Percentiles rank a stretch among this genome's conserved stretches.
phyloP scores from a whole-genome alignment of 2,888 invertebrate species.

The Troides aeacus region DNA sequence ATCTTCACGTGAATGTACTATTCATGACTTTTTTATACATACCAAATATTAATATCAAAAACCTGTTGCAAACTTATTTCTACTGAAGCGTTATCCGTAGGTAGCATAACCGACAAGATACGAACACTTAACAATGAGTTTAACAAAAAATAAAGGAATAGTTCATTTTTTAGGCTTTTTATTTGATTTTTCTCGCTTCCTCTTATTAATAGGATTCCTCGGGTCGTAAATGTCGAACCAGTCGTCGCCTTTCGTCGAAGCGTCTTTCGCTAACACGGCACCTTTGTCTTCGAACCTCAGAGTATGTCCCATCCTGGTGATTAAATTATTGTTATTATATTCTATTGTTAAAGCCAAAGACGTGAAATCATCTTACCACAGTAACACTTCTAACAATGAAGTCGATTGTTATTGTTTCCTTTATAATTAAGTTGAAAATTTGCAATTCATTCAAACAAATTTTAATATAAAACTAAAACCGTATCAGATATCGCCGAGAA shows the following conservation, averaged over 20 bases:
- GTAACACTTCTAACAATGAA: constrained; percentile 4
- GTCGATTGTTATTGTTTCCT: constrained; percentile 4
- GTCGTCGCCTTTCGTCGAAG: constrained; percentile 94
- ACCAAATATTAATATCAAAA: not conserved
- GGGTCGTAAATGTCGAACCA: constrained; percentile 99
- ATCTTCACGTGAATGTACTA: no score
- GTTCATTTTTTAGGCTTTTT: constrained; percentile 56
- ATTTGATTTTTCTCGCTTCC: constrained; percentile 85
- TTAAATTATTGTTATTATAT: constrained; percentile 7
- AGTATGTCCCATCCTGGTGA: constrained; percentile 82
- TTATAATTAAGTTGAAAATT: constrained; percentile 10
- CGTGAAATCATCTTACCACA: constrained; percentile 12
- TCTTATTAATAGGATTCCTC: constrained; percentile 94
- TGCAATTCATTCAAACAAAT: constrained; percentile 12
- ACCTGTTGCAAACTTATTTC: constrained; percentile 1
- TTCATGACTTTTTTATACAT: not conserved
- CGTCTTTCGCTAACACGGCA: constrained; percentile 92
- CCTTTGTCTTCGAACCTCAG: constrained; percentile 84
- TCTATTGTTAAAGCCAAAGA: constrained; percentile 8
- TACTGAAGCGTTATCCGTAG: not conserved
- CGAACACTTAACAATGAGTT: constrained; percentile 1
- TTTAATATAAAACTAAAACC: constrained; percentile 7
- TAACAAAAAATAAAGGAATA: constrained; percentile 16
- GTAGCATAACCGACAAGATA: no score
- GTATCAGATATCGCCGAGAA: not conserved